Evolutionary conservation across 92 coral and sea anemone species (phyloP), one percentile per base, ranked within the genome.

Genomic region (Porites rus): DNA sequence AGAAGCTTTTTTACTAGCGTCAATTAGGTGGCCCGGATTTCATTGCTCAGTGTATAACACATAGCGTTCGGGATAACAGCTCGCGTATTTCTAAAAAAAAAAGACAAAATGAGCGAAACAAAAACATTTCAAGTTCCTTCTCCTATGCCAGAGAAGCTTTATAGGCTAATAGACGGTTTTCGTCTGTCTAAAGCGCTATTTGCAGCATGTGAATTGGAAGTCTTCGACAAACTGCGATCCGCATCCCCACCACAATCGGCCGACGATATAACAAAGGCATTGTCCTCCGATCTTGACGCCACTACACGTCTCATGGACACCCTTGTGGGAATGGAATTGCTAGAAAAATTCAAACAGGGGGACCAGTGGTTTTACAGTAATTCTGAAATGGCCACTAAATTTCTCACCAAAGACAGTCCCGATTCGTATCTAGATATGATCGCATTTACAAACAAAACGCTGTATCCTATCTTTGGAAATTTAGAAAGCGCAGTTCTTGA

Each of bases 131-230:
- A 38, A 3, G 46, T 38, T 38, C 46, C 78, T 53, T n/a, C 78
- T 9, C 78, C 78, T 17, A 52, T 74, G 4, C 88, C 84, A 16
- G 38, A 62, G 20, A 85, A 85, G 54, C 10, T 77, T 51, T 58
- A 46, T 17, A 73, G 60, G 11, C 12, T 75, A 2, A 59, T 85
- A 28, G 69, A 76, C 14, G 88, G 84, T 14, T 85, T 38, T 78
- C 65, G 76, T 85, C 85, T 64, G 10, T 51, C 80, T 8, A 76
- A 84, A 65, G 4, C 82, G 11, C 31, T 75, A 20, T 75, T 85
- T 69, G 58, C 69, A 8, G 88, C 86, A 16, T 85, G 84, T 76
- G 75, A 85, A 46, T 51, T 85, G 10, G 85, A 84, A 17, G 65
- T 85, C 12, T 56, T 56, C 61, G 61, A 56, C 61, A 56, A 56